These are phyloP conservation scores for Ctena decussata DNA, from an alignment of 2,888 invertebrate genomes.

Conservation along the genomic window DNA sequence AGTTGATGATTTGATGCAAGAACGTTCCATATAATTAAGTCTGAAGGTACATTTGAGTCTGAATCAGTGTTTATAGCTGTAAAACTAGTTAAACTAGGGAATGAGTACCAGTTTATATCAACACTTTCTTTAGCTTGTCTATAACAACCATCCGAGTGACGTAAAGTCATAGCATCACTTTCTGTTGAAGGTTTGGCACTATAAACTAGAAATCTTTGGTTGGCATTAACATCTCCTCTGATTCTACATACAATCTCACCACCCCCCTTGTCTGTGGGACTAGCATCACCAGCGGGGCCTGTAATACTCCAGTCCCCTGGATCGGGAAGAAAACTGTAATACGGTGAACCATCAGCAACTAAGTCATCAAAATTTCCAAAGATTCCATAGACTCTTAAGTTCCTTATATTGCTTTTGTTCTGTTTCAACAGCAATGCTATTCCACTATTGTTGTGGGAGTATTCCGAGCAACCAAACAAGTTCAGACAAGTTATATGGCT, in stretches of 20 bases:
- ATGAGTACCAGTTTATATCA: neutral
- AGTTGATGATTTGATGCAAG: neutral
- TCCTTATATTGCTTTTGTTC: neutral
- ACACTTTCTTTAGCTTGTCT: neutral
- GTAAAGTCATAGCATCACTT: neutral
- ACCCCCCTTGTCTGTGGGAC: neutral
- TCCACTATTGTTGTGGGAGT: neutral
- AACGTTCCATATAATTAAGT: neutral
- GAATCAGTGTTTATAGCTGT: neutral
- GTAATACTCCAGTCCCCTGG: neutral
- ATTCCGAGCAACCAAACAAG: neutral
- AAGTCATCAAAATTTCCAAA: neutral
- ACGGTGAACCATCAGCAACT: neutral
- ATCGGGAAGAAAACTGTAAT: neutral
- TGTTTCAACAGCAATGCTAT: neutral
- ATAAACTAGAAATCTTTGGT: neutral
- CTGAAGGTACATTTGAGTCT: neutral
- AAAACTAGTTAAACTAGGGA: neutral
- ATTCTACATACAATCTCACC: neutral
- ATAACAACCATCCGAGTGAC: neutral
- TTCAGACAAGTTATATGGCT: neutral
- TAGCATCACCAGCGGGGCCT: neutral
- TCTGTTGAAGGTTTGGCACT: neutral
- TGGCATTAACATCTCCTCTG: neutral
- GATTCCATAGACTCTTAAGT: neutral